Base-by-base conservation (phyloP, 2,113 vertebrate genomes). In the Syngnathoides biaculeatus region DNA sequence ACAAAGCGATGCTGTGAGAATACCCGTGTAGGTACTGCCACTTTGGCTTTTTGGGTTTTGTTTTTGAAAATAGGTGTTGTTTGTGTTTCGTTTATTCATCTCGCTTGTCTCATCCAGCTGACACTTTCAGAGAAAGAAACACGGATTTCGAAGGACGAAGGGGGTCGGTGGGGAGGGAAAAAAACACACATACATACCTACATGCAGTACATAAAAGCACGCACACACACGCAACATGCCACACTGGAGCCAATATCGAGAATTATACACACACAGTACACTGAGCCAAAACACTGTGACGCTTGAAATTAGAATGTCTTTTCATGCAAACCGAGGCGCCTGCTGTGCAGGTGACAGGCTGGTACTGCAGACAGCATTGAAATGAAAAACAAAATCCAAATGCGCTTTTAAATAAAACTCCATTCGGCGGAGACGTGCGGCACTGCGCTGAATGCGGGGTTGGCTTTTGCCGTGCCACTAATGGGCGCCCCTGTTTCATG, bases 231-330 rank as follows among this genome's bases (percentile, higher is more conserved):
- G n/a, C n/a, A n/a, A n/a, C n/a, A n/a, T n/a, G n/a, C n/a, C n/a
- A n/a, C 64, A 69, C 65, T 52, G 67, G 77, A 74, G 81, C 84
- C 79, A 81, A 76, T 82, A 83, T 84, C 78, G 83, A 80, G 71
- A 68, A 72, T 78, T 79, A 76, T 64, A 80, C 79, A 84, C 81
- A 62, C 78, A 77, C 75, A 71, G 78, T 83, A 89, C 77, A 78
- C 74, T 57, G 73, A 79, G 81, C 73, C 84, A 86, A 85, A 82
- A 86, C 76, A 88, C 81, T 84, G 71, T 79, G 87, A 85, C 85
- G 86, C 86, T 82, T 89, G 86, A 88, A 87, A 89, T 89, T 86
- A 89, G 79, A 86, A 89, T 86, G 80, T 72, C 75, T 87, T 87
- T 84, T 79, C 82, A 86, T 84, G 85, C 84, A 88, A 88, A 87